phyloP scores from a whole-genome alignment of 2,113 vertebrate species.

The Dipodomys stephensi region DNA sequence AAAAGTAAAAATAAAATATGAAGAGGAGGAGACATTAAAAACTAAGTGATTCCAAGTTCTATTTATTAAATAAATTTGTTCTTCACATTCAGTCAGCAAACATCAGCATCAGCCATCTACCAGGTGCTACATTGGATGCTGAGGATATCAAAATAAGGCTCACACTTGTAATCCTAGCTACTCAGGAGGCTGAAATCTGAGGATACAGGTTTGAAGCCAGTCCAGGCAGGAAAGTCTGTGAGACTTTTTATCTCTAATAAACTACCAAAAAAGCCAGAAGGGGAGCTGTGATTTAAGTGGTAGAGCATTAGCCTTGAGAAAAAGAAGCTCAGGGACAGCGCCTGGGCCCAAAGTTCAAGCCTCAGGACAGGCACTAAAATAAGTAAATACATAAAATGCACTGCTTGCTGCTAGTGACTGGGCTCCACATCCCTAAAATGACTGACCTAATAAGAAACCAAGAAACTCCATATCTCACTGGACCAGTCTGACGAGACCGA shows the following conservation, averaged over 20 bases:
- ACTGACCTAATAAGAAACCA: neutral
- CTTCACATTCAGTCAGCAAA: neutral
- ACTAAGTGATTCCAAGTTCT: neutral
- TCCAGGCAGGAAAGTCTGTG: no score
- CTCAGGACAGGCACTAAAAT: no score
- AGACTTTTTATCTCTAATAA: no score
- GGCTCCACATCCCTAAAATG: neutral
- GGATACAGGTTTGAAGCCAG: no score
- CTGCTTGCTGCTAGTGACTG: neutral
- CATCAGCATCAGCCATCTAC: neutral
- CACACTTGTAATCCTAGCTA: no score
- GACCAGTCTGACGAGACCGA: slow-evolving; percentile 58
- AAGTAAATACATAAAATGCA: no score
- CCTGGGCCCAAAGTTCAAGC: no score
- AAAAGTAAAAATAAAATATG: slow-evolving; percentile 42
- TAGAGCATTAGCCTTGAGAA: no score
- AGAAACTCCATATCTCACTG: slow-evolving; percentile 65
- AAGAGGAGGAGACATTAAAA: slow-evolving; percentile 1
- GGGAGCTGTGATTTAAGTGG: no score
- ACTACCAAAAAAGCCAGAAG: no score
- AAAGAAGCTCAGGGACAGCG: no score
- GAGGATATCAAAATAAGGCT: neutral
- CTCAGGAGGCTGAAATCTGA: no score
- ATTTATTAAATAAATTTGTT: neutral
- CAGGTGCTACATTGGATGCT: neutral